Conservation (phyloP, 2,888 invertebrate genomes). For the Drosophila kanekoi region DNA sequence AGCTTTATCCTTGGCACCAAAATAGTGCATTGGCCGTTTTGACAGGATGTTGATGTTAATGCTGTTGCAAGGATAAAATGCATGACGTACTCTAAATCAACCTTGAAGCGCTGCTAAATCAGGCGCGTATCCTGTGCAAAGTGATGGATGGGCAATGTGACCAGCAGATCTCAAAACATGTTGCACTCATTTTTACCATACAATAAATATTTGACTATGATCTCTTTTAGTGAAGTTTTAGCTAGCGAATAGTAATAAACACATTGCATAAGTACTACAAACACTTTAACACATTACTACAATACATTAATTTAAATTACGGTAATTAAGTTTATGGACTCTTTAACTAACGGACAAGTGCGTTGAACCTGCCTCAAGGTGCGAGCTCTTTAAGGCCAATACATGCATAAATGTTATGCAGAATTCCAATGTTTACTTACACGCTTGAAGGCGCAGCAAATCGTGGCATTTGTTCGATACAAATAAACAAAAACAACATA, state of each 20-base stretch:
- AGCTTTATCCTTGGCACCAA: slow-evolving; percentile 68
- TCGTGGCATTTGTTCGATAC: neutral
- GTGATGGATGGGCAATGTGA: neutral
- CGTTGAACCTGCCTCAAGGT: slow-evolving; percentile 51
- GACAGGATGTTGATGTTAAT: slow-evolving; percentile 22
- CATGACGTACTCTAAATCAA: slow-evolving; percentile 13
- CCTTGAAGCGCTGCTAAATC: slow-evolving; percentile 32
- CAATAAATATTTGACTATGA: too few species aligned
- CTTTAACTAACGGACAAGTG: slow-evolving; percentile 29
- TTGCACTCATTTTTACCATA: too few species aligned
- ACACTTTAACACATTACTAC: too few species aligned
- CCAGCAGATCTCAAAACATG: too few species aligned
- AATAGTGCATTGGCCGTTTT: slow-evolving; percentile 65
- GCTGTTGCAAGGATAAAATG: slow-evolving; percentile 21
- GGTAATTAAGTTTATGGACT: neutral
- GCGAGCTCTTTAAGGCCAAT: slow-evolving; percentile 10
- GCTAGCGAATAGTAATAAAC: too few species aligned
- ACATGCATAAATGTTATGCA: slow-evolving; percentile 10
- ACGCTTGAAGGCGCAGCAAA: slow-evolving; percentile 26
- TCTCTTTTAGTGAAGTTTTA: too few species aligned
- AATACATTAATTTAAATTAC: neutral
- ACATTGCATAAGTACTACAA: neutral
- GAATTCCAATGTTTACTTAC: slow-evolving; percentile 37
- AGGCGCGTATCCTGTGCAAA: slow-evolving; percentile 12
- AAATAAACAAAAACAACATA: slow-evolving; percentile 6